Conservation (phyloP, 2,888 invertebrate genomes). For the Parnassius orleans region DNA sequence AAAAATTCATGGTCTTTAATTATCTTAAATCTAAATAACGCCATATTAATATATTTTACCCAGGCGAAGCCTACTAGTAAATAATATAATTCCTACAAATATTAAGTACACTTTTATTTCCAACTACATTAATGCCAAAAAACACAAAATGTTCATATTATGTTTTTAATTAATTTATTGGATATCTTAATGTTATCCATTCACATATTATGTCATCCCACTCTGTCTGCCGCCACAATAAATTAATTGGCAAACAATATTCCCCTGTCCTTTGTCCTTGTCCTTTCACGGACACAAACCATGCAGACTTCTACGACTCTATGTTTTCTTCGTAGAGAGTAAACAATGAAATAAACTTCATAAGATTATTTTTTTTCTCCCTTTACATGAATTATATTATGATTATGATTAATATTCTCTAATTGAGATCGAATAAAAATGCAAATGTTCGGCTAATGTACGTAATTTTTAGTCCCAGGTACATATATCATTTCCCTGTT, state of each 20-base stretch:
- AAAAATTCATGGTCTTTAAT: no score
- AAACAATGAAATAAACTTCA: conserved; percentile 11
- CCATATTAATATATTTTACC: no score
- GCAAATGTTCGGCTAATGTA: no score
- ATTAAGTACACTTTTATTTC: not conserved
- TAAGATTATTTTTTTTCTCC: not conserved
- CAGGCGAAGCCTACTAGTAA: no score
- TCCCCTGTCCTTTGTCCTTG: conserved; percentile 72
- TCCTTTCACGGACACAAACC: conserved; percentile 54
- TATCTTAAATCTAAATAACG: no score
- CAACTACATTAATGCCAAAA: no score
- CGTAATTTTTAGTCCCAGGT: no score
- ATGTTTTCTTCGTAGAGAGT: conserved; percentile 16
- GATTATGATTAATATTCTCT: no score
- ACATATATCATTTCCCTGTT: no score
- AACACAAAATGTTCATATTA: not conserved
- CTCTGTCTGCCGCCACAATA: conserved; percentile 64
- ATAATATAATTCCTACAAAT: not conserved
- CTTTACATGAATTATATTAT: not conserved
- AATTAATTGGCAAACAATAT: conserved; percentile 79
- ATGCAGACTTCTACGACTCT: conserved; percentile 31
- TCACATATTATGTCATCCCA: conserved; percentile 41
- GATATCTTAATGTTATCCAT: conserved; percentile 38
- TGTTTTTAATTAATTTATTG: conserved; percentile 9
- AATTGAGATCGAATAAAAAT: no score